phyloP scores from a whole-genome alignment of 2,888 invertebrate species.

The Tethea ocularis region DNA sequence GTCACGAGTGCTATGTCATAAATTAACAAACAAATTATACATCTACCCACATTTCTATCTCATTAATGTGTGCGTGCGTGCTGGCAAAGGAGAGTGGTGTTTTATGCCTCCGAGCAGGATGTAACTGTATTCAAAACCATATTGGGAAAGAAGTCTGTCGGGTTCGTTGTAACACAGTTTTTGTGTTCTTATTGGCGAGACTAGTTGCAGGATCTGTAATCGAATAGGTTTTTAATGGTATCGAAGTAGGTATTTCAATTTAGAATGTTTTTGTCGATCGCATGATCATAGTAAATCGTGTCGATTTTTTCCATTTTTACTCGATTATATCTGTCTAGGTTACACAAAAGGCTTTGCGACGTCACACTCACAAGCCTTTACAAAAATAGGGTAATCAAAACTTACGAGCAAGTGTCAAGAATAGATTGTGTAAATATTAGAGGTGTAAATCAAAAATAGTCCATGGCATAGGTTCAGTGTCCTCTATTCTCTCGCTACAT shows the following conservation, averaged over 20 bases:
- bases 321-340: too few species aligned
- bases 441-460: too few species aligned
- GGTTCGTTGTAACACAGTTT: conserved; percentile 21
- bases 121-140: conserved; percentile 35
- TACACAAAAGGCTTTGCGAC: too few species aligned
- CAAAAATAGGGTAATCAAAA: too few species aligned
- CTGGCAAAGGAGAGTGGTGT: conserved; percentile 30
- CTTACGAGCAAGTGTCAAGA: too few species aligned
- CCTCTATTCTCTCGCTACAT: too few species aligned
- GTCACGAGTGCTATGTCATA: neutral
- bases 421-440: too few species aligned
- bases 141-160: conserved; percentile 30
- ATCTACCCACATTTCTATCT: neutral
- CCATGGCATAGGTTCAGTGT: too few species aligned
- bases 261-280: neutral
- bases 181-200: conserved; percentile 7
- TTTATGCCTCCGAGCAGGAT: conserved; percentile 30
- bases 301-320: too few species aligned
- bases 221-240: conserved; percentile 1
- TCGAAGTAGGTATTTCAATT: conserved; percentile 1
- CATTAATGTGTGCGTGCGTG: conserved; percentile 10
- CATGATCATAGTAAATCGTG: neutral
- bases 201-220: neutral
- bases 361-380: too few species aligned
- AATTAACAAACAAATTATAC: neutral